Evolutionary conservation across 2,113 vertebrate genomes (phyloP), one percentile per base, ranked within the genome.

Genomic region (Elgaria multicarinata): DNA sequence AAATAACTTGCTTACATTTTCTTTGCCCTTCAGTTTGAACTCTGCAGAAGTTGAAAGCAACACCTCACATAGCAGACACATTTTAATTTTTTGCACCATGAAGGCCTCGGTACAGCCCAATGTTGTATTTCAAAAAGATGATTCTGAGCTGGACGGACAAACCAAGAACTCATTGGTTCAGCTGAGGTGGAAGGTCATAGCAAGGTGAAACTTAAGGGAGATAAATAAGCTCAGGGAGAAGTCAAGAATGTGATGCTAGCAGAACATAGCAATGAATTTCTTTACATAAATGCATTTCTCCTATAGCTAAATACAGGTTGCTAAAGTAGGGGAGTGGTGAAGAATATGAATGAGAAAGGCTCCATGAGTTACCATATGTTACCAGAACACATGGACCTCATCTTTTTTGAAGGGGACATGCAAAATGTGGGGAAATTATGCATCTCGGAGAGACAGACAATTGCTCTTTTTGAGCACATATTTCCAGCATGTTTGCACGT

Each of bases 51-150:
- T 76, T 42, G 44, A 87, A 87, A 90, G 69, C 85, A 90, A 82
- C 28, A 69, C 53, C 31, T 74, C 83, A 87, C 69, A 76, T 53
- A 87, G 78, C 78, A 90, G 69, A 90, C 69, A 83, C 55, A 90
- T 87, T 90, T 83, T 82, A 87, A 83, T 75, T 90, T 90, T 87
- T 90, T 78, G 67, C 55, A 83, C 26, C 26, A 55, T 87, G 85
- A 87, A 87, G 71, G 79, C 13, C 55, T 55, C 26, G 28, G 33
- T 71, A 33, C 31, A 90, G 53, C 39, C 53, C 77, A 90, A 28
- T 75, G 55, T 82, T 90, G 42, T 81, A 24, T 58, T 62, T 86
- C 77, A 86, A 39, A 83, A 55, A 87, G 78, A 87, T 83, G 71
- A 36, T 83, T 86, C 78, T 90, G 78, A 82, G n/a, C 77, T 82